Evolutionary conservation across 2,888 invertebrate genomes (phyloP).

Genomic region (Clanis bilineata): DNA sequence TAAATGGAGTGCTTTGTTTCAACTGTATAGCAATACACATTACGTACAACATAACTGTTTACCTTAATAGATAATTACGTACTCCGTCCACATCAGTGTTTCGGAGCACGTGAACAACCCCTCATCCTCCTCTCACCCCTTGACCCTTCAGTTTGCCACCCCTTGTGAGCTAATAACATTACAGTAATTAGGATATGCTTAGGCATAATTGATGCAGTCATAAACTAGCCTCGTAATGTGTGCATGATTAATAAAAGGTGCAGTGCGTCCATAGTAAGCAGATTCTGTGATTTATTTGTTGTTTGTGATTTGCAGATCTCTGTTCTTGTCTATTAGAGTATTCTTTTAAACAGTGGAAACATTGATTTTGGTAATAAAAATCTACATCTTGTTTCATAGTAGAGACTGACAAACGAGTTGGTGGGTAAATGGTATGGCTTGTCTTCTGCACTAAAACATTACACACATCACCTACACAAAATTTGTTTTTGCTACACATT

Average conservation of each 20-base stretch:
- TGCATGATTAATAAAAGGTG: slow-evolving; percentile 35
- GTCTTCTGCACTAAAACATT: too few relatives aligned
- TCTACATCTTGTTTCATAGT: too few relatives aligned
- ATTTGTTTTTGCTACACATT: too few relatives aligned
- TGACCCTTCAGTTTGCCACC: slow-evolving; percentile 50
- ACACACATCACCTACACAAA: too few relatives aligned
- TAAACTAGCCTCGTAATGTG: slow-evolving; percentile 59
- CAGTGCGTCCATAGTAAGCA: not conserved
- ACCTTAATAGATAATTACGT: slow-evolving; percentile 49
- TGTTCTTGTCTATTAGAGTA: not conserved
- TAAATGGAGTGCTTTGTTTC: not conserved
- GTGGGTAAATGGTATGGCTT: too few relatives aligned
- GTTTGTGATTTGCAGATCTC: not conserved
- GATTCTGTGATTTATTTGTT: slow-evolving; percentile 1
- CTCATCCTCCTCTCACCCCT: slow-evolving; percentile 34
- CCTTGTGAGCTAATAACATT: slow-evolving; percentile 73
- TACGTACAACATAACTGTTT: slow-evolving; percentile 32
- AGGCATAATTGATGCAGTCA: slow-evolving; percentile 77
- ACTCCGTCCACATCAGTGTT: slow-evolving; percentile 62
- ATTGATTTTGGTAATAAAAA: too few relatives aligned
- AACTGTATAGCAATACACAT: not conserved
- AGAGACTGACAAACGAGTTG: too few relatives aligned
- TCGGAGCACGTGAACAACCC: slow-evolving; percentile 58
- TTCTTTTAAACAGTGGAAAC: too few relatives aligned
- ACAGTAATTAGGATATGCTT: slow-evolving; percentile 80